Conservation (phyloP, 1,140 invertebrate genomes). For the Trichoplusia ni region DNA sequence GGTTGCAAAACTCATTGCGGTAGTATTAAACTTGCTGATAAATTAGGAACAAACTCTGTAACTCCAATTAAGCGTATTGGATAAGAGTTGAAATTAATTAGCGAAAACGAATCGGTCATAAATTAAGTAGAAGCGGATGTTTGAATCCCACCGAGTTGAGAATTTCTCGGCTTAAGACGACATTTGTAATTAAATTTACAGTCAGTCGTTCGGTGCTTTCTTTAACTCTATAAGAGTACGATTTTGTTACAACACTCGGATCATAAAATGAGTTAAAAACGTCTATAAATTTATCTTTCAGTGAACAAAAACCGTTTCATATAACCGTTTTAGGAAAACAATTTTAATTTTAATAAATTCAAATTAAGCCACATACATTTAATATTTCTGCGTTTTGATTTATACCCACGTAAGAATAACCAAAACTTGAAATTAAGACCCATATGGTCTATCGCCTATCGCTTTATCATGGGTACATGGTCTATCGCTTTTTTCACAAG, state of each 20-base stretch:
- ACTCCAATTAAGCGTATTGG: slow-evolving; percentile 55
- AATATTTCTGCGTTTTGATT: too few species aligned
- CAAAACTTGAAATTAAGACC: too few species aligned
- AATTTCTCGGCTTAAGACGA: slow-evolving; percentile 38
- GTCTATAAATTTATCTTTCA: too few species aligned
- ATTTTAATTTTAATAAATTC: too few species aligned
- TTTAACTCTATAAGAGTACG: background rate
- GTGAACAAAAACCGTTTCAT: too few species aligned
- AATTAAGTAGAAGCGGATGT: slow-evolving; percentile 53
- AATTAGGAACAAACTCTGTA: slow-evolving; percentile 49
- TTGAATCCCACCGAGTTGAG: slow-evolving; percentile 47
- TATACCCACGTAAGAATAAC: too few species aligned
- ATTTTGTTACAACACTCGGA: background rate
- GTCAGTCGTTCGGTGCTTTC: slow-evolving; percentile 38
- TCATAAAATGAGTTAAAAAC: too few species aligned
- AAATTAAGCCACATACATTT: too few species aligned
- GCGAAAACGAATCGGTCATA: slow-evolving; percentile 50
- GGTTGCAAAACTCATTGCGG: slow-evolving; percentile 24
- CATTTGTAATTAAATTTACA: slow-evolving; percentile 54
- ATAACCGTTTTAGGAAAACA: too few species aligned
- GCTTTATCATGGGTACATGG: too few species aligned
- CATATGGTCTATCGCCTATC: too few species aligned
- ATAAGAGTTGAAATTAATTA: slow-evolving; percentile 65
- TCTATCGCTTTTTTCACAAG: too few species aligned
- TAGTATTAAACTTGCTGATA: slow-evolving; percentile 35